A percentile compares a stretch with the other conserved stretches of the same genome.
Conservation (phyloP, 2,888 invertebrate species). For the Cordilura impudica region DNA sequence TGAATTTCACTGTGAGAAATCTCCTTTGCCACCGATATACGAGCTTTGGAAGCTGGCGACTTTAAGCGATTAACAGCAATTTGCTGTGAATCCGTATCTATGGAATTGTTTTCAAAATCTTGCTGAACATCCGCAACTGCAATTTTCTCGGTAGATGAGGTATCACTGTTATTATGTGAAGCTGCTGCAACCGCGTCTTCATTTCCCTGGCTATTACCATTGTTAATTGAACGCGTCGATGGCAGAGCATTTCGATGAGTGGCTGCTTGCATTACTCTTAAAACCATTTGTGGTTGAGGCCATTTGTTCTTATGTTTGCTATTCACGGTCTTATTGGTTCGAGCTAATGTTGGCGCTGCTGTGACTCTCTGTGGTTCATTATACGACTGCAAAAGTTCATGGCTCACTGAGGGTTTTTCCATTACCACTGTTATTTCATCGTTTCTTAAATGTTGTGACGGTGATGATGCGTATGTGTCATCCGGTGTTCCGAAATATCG, state of each 20-base stretch:
- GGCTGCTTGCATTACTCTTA: constrained; percentile 65
- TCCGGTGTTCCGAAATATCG: constrained; percentile 44
- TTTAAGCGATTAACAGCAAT: constrained; percentile 54
- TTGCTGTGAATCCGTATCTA: constrained; percentile 73
- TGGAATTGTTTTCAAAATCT: constrained; percentile 77
- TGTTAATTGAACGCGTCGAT: constrained; percentile 60
- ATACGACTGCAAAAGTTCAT: constrained; percentile 61
- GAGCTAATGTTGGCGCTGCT: constrained; percentile 64
- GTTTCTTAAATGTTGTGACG: constrained; percentile 57
- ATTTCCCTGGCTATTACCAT: constrained; percentile 41
- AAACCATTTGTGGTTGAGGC: constrained; percentile 72
- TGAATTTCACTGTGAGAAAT: constrained; percentile 55
- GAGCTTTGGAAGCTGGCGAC: constrained; percentile 39
- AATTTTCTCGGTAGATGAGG: constrained; percentile 73
- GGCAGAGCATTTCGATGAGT: constrained; percentile 49
- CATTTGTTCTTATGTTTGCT: constrained; percentile 74
- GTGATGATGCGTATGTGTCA: constrained; percentile 17
- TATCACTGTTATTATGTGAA: constrained; percentile 62
- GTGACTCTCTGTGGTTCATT: constrained; percentile 64
- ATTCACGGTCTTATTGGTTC: constrained; percentile 70
- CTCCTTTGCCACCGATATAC: constrained; percentile 37
- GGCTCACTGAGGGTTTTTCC: constrained; percentile 70
- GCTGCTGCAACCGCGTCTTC: constrained; percentile 25
- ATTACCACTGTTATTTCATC: constrained; percentile 72
- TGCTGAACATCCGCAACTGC: constrained; percentile 71